Base-by-base conservation (phyloP, 2,888 invertebrate species). In the Caenorhabditis drosophilae region DNA sequence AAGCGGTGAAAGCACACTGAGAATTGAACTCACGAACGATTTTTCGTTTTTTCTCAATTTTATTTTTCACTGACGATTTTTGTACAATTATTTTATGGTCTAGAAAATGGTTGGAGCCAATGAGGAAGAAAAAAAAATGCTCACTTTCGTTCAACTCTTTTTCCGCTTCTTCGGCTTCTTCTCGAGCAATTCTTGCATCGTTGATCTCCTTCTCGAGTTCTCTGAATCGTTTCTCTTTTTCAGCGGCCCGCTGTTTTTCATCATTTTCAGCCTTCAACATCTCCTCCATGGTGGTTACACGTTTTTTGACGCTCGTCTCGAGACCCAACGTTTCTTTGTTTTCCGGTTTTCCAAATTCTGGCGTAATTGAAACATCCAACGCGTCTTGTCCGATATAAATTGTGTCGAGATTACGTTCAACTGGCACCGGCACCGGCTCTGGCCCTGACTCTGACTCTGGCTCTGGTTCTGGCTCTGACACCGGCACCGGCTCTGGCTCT, bases 341-440 rank as follows among this genome's bases (percentile, higher is more conserved):
- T 22, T 18, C 42, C 15, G 47, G 36, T 23, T 44, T 23, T 15
- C 49, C 48, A 38, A 56, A 60, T 22, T 38, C 49, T n/a, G 66
- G 56, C 11, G 56, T 46, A 9, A 60, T 35, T 2, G 64, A 64
- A 9, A 59, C 53, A 27, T 48, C 59, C 22, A 64, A 16, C 3
- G 64, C 64, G 4, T 64, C 59, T 34, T 48, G 55, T 40, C 64
- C 64, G n/a, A 64, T 45, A 27, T 64, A 64, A 34, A 64, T 54
- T 6, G 54, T 55, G 15, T 58, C 54, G 35, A 49, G 50, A 41
- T 64, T 49, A n/a, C 57, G 49, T n/a, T 49, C 52, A 4, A 48
- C 47, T 15, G 60, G 60, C 15, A 51, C 34, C 26, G 62, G 62
- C 3, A 35, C 15, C n/a, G 48, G 35, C 20, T 15, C 15, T 15